phyloP scores from a whole-genome alignment of 2,888 invertebrate genomes.

The Ashinkailepas kermadecensis region DNA sequence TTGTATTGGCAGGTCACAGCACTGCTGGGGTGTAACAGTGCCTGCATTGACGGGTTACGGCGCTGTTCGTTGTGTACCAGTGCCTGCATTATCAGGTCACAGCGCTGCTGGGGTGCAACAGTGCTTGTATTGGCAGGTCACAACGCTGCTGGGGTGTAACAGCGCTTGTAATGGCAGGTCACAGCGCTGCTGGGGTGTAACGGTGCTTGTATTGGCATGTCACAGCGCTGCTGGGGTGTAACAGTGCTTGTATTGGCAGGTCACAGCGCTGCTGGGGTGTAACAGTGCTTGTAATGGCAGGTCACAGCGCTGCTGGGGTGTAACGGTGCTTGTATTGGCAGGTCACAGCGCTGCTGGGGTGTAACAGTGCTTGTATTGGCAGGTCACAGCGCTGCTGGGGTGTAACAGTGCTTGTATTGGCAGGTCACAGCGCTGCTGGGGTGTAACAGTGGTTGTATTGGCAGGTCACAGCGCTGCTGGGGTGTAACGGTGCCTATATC shows the following conservation, averaged over 20 bases:
- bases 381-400: too few species aligned
- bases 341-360: too few species aligned
- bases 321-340: too few species aligned
- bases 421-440: not conserved
- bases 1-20: not conserved
- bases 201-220: too few species aligned
- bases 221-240: not conserved
- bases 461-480: not conserved
- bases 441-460: not conserved
- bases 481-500: not conserved
- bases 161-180: not conserved
- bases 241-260: too few species aligned
- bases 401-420: not conserved
- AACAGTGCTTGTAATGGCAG: too few species aligned
- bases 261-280: too few species aligned
- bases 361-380: not conserved
- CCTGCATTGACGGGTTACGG: not conserved
- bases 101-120: too few species aligned
- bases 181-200: too few species aligned
- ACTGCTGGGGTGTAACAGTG: not conserved
- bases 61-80: too few species aligned
- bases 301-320: too few species aligned
- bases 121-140: not conserved
- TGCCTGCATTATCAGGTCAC: not conserved
- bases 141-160: not conserved